Evolutionary conservation across 2,888 invertebrate genomes (phyloP), one percentile per base, ranked within the genome.

Genomic region (Malacosoma neustria): DNA sequence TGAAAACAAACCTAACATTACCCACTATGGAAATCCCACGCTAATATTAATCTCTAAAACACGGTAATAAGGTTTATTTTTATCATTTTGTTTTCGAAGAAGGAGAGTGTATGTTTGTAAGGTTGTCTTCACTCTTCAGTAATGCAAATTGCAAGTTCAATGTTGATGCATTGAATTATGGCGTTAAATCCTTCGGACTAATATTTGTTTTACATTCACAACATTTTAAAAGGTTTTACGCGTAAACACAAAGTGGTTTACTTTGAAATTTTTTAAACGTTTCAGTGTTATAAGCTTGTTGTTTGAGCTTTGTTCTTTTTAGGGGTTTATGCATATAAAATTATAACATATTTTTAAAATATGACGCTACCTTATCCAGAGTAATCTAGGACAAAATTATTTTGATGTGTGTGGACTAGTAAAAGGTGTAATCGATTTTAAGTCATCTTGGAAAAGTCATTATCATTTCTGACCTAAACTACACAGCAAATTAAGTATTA

Each of bases 161-260:
- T 46, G 36, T 45, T 40, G 35, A 40, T 40, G 33, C 14, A 29
- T 41, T 41, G 38, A 37, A 32, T 38, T 49, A 50, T 37, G 42
- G 34, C 40, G 49, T 38, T 45, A 48, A 51, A 58, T 45, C 48
- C 49, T 53, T 44, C 37, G 39, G 46, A 42, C 43, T 46, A 54
- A 57, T 55, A 51, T 57, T 58, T 53, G 43, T 42, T 36, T 48
- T 43, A 39, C 42, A 40, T 40, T 38, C 35, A 37, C 43, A 46
- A 41, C 36, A 41, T 45, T 39, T 43, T 37, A 39, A 46, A 44
- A 43, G 33, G 40, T 32, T 43, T 37, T 41, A 14, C 15, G 34
- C 30, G 30, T 33, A 33, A n/a, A n/a, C n/a, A n/a, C n/a, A n/a
- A 30, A 39, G 33, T 37, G 36, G 34, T 13, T 36, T 40, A 33